phyloP scores from a whole-genome alignment of 2,888 invertebrate species.

The Agrotis ipsilon region DNA sequence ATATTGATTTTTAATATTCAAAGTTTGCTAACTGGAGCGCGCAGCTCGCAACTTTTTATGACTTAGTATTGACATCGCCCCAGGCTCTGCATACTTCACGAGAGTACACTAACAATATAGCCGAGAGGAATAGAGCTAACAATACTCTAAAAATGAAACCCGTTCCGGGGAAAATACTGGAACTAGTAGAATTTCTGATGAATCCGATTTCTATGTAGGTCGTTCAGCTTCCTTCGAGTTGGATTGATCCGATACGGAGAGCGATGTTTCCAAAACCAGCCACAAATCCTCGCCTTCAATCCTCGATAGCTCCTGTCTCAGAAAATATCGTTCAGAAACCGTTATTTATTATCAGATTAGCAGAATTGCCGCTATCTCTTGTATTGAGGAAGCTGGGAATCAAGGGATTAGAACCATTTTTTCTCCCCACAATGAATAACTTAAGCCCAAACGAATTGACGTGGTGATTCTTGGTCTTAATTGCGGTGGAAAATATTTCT shows the following conservation, averaged over 20 bases:
- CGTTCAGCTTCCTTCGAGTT: constrained; percentile 9
- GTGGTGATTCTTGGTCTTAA: constrained; percentile 50
- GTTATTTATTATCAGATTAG: constrained; percentile 66
- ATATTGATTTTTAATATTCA: constrained; percentile 61
- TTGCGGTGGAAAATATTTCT: constrained; percentile 53
- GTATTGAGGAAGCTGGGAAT: constrained; percentile 35
- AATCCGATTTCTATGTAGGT: constrained; percentile 32
- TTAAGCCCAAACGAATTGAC: constrained; percentile 36
- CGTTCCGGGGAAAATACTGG: constrained; percentile 6
- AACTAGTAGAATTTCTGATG: constrained; percentile 27
- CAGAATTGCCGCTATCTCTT: constrained; percentile 46
- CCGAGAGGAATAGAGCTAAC: constrained; percentile 15
- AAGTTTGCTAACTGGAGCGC: constrained; percentile 58
- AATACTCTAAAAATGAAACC: constrained; percentile 25
- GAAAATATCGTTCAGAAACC: constrained; percentile 57
- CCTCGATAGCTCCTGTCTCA: constrained; percentile 44
- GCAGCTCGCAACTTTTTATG: constrained; percentile 50
- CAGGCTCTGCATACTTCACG: constrained; percentile 37
- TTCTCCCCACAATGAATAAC: constrained; percentile 51
- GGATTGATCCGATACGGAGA: constrained; percentile 46
- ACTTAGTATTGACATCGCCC: constrained; percentile 47
- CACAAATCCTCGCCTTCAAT: constrained; percentile 52
- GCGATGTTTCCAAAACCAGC: constrained; percentile 42
- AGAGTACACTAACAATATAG: constrained; percentile 26
- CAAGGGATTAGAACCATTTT: constrained; percentile 53